Conservation (phyloP, 2,888 invertebrate species). For the Margaritifera margaritifera region DNA sequence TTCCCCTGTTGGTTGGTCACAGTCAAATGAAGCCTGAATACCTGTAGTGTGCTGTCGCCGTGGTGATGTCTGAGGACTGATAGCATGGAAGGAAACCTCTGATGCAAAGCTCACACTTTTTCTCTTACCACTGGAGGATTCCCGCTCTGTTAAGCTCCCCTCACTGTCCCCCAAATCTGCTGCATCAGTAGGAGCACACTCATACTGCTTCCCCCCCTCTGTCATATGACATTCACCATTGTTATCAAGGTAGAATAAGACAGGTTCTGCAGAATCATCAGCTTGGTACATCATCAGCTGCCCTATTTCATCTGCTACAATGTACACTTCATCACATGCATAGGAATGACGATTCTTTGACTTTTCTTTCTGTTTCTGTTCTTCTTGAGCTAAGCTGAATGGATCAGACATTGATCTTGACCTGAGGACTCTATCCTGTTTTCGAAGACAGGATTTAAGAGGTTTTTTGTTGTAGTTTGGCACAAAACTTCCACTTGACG, state of each 20-base stretch:
- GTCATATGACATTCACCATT: constrained; percentile 43
- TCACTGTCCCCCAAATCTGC: constrained; percentile 36
- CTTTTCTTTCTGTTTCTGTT: constrained; percentile 41
- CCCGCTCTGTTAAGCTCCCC: constrained; percentile 32
- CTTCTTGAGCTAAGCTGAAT: constrained; percentile 40
- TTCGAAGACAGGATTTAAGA: constrained; percentile 65
- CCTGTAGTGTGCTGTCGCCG: constrained; percentile 16
- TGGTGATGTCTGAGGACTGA: constrained; percentile 55
- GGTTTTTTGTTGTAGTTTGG: constrained; percentile 56
- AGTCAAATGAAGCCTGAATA: constrained; percentile 3
- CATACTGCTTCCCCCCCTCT: constrained; percentile 30
- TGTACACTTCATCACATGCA: constrained; percentile 63
- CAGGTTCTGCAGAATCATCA: constrained; percentile 36
- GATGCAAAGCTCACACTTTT: constrained; percentile 71
- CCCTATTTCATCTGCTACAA: constrained; percentile 46
- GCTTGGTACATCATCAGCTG: constrained; percentile 42
- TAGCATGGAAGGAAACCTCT: constrained; percentile 70
- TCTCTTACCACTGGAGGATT: constrained; percentile 41
- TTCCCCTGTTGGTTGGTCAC: background rate
- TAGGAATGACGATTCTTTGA: constrained; percentile 60
- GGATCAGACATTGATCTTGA: constrained; percentile 57
- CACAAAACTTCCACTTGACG: constrained; percentile 43
- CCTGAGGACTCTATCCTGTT: constrained; percentile 44
- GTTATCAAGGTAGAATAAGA: constrained; percentile 45
- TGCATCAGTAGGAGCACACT: constrained; percentile 29